Evolutionary conservation across 2,113 vertebrate species (phyloP).

Genomic region (Odontesthes bonariensis): DNA sequence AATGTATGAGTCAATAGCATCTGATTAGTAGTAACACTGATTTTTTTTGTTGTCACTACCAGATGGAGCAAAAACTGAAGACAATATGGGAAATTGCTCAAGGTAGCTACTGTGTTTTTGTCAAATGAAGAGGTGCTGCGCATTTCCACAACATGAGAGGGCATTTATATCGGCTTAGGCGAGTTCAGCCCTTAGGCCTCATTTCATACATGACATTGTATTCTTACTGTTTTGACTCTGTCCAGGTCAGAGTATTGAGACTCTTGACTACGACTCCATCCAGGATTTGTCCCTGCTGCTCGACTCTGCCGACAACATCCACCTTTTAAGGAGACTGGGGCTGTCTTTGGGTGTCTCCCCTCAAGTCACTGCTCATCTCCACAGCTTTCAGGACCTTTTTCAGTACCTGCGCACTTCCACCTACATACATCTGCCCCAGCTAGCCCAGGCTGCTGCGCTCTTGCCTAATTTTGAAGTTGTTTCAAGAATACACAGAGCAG

Average conservation of each 20-base stretch:
- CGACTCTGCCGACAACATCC: constrained; percentile 40
- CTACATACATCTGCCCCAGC: constrained; percentile 69
- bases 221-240: neutral
- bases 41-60: constrained; percentile 10
- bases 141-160: neutral
- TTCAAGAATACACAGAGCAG: constrained; percentile 66
- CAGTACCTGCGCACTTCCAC: constrained; percentile 75
- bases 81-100: constrained; percentile 69
- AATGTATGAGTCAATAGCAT: neutral
- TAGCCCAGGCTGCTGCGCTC: constrained; percentile 65
- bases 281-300: constrained; percentile 74
- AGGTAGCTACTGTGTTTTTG: constrained; percentile 38
- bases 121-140: neutral
- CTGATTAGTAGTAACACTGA: too few species aligned
- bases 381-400: constrained; percentile 74
- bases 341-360: constrained; percentile 61
- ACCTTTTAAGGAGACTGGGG: constrained; percentile 46
- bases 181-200: neutral
- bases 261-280: constrained; percentile 70
- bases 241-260: constrained; percentile 66
- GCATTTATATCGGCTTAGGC: neutral
- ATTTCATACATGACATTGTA: neutral
- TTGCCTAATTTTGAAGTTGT: constrained; percentile 63
- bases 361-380: constrained; percentile 60
- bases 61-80: constrained; percentile 71